These are phyloP conservation scores for Pseudopodoces humilis DNA, from an alignment of 2,113 vertebrate genomes.

Conservation along the genomic window DNA sequence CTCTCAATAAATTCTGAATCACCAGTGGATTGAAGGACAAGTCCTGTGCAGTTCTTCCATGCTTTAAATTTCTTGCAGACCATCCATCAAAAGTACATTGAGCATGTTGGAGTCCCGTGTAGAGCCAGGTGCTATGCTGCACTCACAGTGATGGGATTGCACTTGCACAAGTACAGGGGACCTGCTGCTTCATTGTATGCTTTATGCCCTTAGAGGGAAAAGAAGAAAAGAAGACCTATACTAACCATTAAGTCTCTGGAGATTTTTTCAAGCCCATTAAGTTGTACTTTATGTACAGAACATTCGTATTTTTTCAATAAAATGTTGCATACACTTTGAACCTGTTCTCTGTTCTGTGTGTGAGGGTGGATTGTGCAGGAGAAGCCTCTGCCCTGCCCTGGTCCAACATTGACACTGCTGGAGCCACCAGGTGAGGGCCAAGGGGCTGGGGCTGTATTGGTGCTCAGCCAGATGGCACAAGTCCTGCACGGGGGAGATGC, in stretches of 20 bases:
- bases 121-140: slow-evolving; percentile 27
- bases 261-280: slow-evolving; percentile 32
- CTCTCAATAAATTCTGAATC: slow-evolving; percentile 8
- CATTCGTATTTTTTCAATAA: slow-evolving; percentile 72
- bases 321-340: slow-evolving; percentile 61
- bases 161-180: slow-evolving; percentile 36
- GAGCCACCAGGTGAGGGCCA: not conserved
- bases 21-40: not conserved
- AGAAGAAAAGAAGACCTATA: not conserved
- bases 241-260: slow-evolving; percentile 49
- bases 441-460: not conserved
- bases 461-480: accelerated
- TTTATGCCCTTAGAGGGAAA: slow-evolving; percentile 24
- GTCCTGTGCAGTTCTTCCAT: slow-evolving; percentile 36
- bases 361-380: not conserved
- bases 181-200: slow-evolving; percentile 29
- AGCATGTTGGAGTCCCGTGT: slow-evolving; percentile 33
- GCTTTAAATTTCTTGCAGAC: slow-evolving; percentile 50
- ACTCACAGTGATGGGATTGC: not conserved
- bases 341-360: not conserved
- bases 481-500: not conserved
- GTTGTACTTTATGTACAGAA: slow-evolving; percentile 65
- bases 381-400: not conserved
- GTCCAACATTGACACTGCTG: accelerated
- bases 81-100: slow-evolving; percentile 10